Conservation (phyloP, 2,797 vertebrate species). For the Poecilia velifera region DNA sequence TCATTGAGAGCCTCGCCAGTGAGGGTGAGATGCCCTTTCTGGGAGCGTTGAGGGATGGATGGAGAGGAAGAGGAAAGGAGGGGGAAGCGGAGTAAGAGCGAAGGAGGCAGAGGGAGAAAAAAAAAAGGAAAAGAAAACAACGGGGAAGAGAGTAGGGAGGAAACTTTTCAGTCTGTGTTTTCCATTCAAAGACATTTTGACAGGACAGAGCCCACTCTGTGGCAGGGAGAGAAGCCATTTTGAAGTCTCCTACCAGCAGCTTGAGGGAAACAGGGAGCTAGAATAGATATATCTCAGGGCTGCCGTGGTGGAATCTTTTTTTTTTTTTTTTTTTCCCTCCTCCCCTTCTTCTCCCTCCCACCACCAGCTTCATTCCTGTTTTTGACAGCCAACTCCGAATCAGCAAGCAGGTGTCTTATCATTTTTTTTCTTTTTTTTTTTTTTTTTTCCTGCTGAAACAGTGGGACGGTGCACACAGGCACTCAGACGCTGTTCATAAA, state of each 20-base stretch:
- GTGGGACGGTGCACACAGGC: conserved; percentile 75
- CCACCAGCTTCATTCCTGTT: conserved; percentile 65
- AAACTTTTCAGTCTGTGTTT: conserved; percentile 78
- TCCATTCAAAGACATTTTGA: conserved; percentile 83
- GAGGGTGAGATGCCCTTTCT: conserved; percentile 76
- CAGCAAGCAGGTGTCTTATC: conserved; percentile 75
- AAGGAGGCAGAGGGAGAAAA: conserved; percentile 31
- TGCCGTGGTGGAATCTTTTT: conserved; percentile 42
- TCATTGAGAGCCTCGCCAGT: conserved; percentile 68
- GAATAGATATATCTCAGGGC: conserved; percentile 79
- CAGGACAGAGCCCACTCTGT: conserved; percentile 79
- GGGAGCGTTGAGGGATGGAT: conserved; percentile 77
- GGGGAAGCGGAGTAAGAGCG: conserved; percentile 9
- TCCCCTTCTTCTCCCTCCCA: conserved; percentile 8
- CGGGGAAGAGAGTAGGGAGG: conserved; percentile 43
- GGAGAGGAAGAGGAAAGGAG: conserved; percentile 32
- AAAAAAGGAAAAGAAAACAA: conserved; percentile 39
- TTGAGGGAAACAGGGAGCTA: conserved; percentile 76
- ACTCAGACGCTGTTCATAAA: conserved; percentile 64
- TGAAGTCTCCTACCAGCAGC: conserved; percentile 83
- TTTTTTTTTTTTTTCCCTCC: conserved; percentile 33
- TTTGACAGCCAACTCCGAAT: conserved; percentile 78
- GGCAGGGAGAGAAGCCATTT: conserved; percentile 79
- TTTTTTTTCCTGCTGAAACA: conserved; percentile 58
- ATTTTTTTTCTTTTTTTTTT: conserved; percentile 62